Percentiles rank a stretch among this genome's conserved stretches.
These are phyloP conservation scores for Metellina segmentata DNA, from an alignment of 2,888 invertebrate genomes.

Conservation along the genomic window DNA sequence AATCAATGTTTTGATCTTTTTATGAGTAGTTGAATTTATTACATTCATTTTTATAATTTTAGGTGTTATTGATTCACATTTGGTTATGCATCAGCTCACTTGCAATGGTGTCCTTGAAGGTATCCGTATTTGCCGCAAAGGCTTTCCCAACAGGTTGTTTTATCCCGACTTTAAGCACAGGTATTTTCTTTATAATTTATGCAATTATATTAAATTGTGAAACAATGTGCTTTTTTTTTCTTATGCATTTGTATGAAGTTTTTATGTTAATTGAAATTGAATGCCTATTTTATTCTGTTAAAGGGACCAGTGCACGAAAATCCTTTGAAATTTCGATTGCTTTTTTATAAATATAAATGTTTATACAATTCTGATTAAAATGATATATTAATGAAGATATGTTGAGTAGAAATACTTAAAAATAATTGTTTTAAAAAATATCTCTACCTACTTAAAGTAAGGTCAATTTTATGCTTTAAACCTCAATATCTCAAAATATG, in stretches of 20 bases:
- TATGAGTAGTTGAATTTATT: not conserved
- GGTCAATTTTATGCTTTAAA: too few species aligned
- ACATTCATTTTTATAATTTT: not conserved
- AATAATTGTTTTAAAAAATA: too few species aligned
- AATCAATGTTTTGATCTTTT: too few species aligned
- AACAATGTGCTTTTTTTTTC: not conserved
- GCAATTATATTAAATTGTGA: not conserved
- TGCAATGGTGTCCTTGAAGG: slow-evolving; percentile 99
- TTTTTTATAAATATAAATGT: too few species aligned
- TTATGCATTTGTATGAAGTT: not conserved
- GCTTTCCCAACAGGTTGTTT: slow-evolving; percentile 99
- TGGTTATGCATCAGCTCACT: slow-evolving; percentile 99
- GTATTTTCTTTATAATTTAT: slow-evolving; percentile 84
- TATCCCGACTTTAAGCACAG: slow-evolving; percentile 99
- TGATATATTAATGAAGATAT: too few species aligned
- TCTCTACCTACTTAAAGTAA: too few species aligned
- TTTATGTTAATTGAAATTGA: not conserved
- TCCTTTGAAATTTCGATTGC: too few species aligned
- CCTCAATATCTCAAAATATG: too few species aligned
- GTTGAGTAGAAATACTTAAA: too few species aligned
- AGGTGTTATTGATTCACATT: slow-evolving; percentile 98
- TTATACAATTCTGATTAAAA: too few species aligned
- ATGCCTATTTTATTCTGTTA: not conserved
- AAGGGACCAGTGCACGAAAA: too few species aligned
- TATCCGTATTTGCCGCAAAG: slow-evolving; percentile 99